These are phyloP conservation scores for Mus pahari DNA, from an alignment of 2,113 vertebrate genomes.

Conservation along the genomic window DNA sequence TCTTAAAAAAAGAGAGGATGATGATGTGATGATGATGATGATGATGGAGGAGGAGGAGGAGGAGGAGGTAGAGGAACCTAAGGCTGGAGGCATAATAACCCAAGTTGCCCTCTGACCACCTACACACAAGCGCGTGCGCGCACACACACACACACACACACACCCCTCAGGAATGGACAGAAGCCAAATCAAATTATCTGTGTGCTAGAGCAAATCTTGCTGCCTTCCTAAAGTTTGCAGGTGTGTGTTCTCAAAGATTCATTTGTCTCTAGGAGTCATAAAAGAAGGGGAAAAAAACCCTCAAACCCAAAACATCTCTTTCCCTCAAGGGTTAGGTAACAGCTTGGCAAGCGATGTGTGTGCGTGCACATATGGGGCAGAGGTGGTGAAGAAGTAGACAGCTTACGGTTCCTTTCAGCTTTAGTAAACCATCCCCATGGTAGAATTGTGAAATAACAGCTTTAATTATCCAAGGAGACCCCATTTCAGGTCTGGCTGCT, in stretches of 20 bases:
- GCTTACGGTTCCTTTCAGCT: neutral
- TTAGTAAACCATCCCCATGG: neutral
- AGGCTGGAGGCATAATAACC: neutral
- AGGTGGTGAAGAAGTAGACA: neutral
- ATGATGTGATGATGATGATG: fast-evolving
- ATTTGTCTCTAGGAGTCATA: neutral
- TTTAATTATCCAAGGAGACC: slow-evolving; percentile 1
- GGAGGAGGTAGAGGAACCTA: neutral
- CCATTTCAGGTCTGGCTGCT: neutral
- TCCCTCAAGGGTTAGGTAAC: neutral
- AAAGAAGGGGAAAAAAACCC: neutral
- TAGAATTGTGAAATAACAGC: neutral
- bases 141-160: neutral
- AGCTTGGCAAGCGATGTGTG: neutral
- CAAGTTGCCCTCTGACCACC: neutral
- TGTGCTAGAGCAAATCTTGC: neutral
- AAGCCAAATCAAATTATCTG: neutral
- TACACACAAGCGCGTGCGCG: neutral
- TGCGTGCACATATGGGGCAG: too few relatives aligned
- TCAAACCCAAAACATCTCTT: neutral
- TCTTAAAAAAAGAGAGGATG: neutral
- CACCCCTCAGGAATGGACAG: neutral
- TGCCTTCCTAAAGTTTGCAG: neutral
- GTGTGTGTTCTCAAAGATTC: neutral
- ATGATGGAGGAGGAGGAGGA: too few relatives aligned